Base-by-base conservation (phyloP, 2,113 vertebrate genomes). In the Sisor rabdophorus region DNA sequence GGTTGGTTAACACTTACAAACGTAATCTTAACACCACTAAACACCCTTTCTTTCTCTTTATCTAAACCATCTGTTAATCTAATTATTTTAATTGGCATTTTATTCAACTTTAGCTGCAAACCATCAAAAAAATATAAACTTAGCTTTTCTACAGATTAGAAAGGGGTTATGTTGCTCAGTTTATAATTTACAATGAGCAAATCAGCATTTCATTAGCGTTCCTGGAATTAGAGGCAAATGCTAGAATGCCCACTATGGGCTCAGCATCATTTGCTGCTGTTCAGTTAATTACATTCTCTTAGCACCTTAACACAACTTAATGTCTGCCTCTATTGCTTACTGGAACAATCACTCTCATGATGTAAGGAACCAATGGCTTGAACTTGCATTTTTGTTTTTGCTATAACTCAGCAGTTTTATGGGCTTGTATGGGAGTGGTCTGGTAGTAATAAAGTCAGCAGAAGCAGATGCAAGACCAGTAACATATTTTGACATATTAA, bases 251-350 rank as follows among this genome's bases (percentile, higher is more conserved):
- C 72, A 81, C 64, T 52, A 54, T 64, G 71, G 82, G 79, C 82
- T 81, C 85, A 86, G 83, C 82, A 86, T 83, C 80, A 55, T 67
- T 76, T 56, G 73, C 77, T 78, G 76, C 32, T 53, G 59, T 48
- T 79, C 80, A 84, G 73, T 87, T 86, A 85, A 86, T 87, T 87
- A 77, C 61, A 79, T 71, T 76, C 79, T 73, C 71, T 71, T 40
- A 81, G 82, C 80, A 26, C 77, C 13, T 11, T 52, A 9, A 76
- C 73, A 40, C 48, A 55, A 67, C 80, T 47, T 79, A 79, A 84
- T 80, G 30, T 75, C 68, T 74, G 30, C 24, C 17, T 28, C 68
- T 47, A 67, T 61, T 71, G 15, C 44, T 48, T 13, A 22, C 32
- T 26, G 32, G 58, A 73, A 44, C 47, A 52, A 47, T 69, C 59